Conservation (phyloP, 2,113 vertebrate genomes). For the Hypanus sabinus region DNA sequence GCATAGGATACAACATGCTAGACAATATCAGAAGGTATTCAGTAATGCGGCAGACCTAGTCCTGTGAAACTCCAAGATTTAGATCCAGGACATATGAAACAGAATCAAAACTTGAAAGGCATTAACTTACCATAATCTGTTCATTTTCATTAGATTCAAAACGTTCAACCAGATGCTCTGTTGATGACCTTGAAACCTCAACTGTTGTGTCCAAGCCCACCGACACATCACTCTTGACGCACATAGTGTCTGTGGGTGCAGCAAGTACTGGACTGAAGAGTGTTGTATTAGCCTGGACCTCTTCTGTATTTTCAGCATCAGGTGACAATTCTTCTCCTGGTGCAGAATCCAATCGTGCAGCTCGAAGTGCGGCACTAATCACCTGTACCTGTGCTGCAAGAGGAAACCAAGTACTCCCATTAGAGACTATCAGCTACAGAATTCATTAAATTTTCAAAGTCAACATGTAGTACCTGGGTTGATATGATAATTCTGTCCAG, state of each 20-base stretch:
- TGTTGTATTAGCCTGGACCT: background rate
- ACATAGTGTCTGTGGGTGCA: background rate
- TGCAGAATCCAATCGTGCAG: slow-evolving; percentile 63
- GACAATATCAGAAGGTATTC: background rate
- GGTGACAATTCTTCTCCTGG: slow-evolving; percentile 40
- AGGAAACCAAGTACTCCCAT: background rate
- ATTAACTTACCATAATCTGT: slow-evolving; percentile 25
- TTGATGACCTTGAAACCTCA: background rate
- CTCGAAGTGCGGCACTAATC: slow-evolving; percentile 70
- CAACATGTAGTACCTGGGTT: background rate
- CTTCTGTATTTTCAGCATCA: background rate
- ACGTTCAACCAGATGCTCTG: background rate
- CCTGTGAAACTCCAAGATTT: background rate
- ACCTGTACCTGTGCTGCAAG: slow-evolving; percentile 73
- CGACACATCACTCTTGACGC: background rate
- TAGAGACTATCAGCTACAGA: background rate
- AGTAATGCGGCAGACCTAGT: background rate
- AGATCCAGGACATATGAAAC: background rate
- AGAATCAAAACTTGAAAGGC: background rate
- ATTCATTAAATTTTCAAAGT: background rate
- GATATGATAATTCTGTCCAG: background rate
- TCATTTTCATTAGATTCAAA: background rate
- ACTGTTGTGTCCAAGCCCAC: background rate
- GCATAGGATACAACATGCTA: background rate
- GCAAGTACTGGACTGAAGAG: background rate